Percentiles rank a stretch among this genome's conserved stretches.
These are phyloP conservation scores for Dinomys branickii DNA, from an alignment of 2,113 vertebrate genomes.

Conservation along the genomic window DNA sequence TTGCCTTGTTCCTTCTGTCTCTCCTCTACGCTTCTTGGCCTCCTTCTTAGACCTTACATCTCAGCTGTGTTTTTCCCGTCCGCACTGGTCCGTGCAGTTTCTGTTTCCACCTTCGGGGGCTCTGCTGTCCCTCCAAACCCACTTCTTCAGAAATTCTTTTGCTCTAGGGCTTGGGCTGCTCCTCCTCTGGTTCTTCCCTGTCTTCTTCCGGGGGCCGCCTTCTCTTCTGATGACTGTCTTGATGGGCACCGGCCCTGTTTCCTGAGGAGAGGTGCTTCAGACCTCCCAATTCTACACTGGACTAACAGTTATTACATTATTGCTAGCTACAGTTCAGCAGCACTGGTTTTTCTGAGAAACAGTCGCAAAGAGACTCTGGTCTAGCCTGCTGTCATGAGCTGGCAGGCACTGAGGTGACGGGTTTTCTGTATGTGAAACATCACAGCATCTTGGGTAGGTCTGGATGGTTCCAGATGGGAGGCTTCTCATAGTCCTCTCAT, in stretches of 20 bases:
- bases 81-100: slow-evolving; percentile 57
- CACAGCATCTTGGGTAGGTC: slow-evolving; percentile 46
- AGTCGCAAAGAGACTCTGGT: slow-evolving; percentile 27
- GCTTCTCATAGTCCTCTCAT: slow-evolving; percentile 60
- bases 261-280: slow-evolving; percentile 69
- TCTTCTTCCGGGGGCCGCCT: slow-evolving; percentile 62
- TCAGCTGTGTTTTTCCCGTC: slow-evolving; percentile 76
- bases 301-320: slow-evolving; percentile 68
- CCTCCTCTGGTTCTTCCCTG: slow-evolving; percentile 70
- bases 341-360: slow-evolving; percentile 64
- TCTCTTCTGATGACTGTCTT: slow-evolving; percentile 75
- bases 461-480: slow-evolving; percentile 53
- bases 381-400: slow-evolving; percentile 35
- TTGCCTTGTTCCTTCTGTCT: slow-evolving; percentile 84
- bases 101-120: slow-evolving; percentile 63
- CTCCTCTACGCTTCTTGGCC: slow-evolving; percentile 85
- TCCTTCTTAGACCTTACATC: slow-evolving; percentile 73
- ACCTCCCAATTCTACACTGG: slow-evolving; percentile 75
- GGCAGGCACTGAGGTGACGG: slow-evolving; percentile 32
- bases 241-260: slow-evolving; percentile 66
- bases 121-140: slow-evolving; percentile 71
- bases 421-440: slow-evolving; percentile 57
- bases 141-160: slow-evolving; percentile 62
- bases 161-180: slow-evolving; percentile 68
- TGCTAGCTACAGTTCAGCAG: slow-evolving; percentile 42